Conservation (phyloP, 53 echinoderm and acorn worm genomes). For the Temnopleurus reevesii region DNA sequence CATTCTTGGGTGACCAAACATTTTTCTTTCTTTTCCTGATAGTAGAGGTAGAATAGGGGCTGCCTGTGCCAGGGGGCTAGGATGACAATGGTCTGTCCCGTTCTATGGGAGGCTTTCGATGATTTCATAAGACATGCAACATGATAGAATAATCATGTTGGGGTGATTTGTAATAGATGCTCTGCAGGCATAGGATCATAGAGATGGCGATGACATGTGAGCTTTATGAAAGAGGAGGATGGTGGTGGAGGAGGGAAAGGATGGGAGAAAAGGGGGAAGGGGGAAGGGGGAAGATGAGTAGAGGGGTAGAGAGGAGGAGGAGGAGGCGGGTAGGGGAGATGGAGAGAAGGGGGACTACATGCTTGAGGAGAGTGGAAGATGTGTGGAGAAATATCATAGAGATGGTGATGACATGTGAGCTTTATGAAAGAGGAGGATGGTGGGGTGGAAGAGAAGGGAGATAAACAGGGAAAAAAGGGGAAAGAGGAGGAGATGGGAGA, state of each 20-base stretch:
- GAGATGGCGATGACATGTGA: background rate
- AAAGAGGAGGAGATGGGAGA: background rate
- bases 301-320: background rate
- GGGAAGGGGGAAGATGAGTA: background rate
- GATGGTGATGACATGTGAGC: too few relatives aligned
- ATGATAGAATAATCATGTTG: conserved; percentile 40
- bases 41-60: too few relatives aligned
- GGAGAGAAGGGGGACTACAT: too few relatives aligned
- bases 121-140: conserved; percentile 5
- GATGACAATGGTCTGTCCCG: background rate
- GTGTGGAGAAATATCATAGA: too few relatives aligned
- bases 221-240: background rate
- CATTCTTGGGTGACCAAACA: too few relatives aligned
- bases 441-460: background rate
- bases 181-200: background rate
- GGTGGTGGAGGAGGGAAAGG: background rate
- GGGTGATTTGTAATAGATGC: conserved; percentile 40
- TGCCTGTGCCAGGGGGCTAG: conserved; percentile 13
- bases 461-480: background rate
- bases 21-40: too few relatives aligned
- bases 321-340: background rate
- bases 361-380: too few relatives aligned
- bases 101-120: background rate
- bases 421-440: too few relatives aligned
- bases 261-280: background rate